A percentile compares a stretch with the other conserved stretches of the same genome.
These are phyloP conservation scores for Adoxophyes honmai DNA, from an alignment of 1,140 invertebrate species.

Conservation along the genomic window DNA sequence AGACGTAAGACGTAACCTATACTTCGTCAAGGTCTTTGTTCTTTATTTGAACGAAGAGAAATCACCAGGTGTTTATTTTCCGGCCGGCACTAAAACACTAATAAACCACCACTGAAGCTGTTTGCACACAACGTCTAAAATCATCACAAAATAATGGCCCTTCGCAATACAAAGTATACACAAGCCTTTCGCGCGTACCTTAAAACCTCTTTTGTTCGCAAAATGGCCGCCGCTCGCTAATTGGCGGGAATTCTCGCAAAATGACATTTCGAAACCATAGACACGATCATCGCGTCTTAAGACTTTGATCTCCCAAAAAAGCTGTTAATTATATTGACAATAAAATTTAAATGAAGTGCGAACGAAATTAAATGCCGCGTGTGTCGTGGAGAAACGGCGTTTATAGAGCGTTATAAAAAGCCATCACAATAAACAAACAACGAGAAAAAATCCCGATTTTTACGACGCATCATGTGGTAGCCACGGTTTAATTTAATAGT, in stretches of 20 bases:
- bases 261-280: conserved; percentile 43
- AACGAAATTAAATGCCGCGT: conserved; percentile 16
- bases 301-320: neutral
- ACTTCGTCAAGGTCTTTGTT: no score
- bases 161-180: conserved; percentile 42
- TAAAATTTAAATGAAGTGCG: conserved; percentile 12
- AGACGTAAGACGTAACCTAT: no score
- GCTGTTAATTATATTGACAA: neutral
- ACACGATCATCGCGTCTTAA: conserved; percentile 40
- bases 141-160: conserved; percentile 41
- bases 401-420: conserved; percentile 50
- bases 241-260: conserved; percentile 52
- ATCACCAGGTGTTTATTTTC: conserved; percentile 4
- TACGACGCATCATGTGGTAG: conserved; percentile 66
- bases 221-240: conserved; percentile 49
- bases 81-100: conserved; percentile 1
- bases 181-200: conserved; percentile 41
- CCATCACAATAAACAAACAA: conserved; percentile 71
- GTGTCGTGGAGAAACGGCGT: conserved; percentile 35
- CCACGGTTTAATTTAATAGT: conserved; percentile 66
- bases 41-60: neutral
- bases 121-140: conserved; percentile 19
- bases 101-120: neutral
- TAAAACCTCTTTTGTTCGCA: conserved; percentile 50
- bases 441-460: conserved; percentile 40